These are phyloP conservation scores for Embiotoca jacksoni DNA, from an alignment of 2,113 vertebrate genomes.

Conservation along the genomic window DNA sequence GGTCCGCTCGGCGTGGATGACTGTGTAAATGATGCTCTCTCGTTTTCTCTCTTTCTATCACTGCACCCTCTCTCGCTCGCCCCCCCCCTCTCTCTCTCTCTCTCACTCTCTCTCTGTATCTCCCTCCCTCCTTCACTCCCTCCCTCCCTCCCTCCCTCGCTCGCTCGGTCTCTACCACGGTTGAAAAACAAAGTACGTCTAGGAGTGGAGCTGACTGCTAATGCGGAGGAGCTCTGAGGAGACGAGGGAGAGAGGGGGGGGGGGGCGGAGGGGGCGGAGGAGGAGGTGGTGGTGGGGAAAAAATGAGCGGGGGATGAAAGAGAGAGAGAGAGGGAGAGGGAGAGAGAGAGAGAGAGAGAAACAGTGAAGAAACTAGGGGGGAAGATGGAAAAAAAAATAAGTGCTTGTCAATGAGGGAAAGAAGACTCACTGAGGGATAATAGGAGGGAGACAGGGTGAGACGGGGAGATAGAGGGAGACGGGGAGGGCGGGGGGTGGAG, in stretches of 20 bases:
- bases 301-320: conserved; percentile 69
- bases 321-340: conserved; percentile 14
- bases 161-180: conserved; percentile 67
- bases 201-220: conserved; percentile 83
- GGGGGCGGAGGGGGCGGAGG: not conserved
- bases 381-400: conserved; percentile 53
- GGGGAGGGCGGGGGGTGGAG: not conserved
- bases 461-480: not conserved
- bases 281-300: not conserved
- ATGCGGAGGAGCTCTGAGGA: conserved; percentile 76
- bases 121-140: conserved; percentile 51
- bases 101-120: conserved; percentile 38
- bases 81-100: conserved; percentile 35
- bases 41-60: conserved; percentile 47
- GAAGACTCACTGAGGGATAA: conserved; percentile 46
- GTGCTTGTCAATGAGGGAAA: conserved; percentile 57
- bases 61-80: conserved; percentile 33
- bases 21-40: conserved; percentile 78
- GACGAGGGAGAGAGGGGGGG: conserved; percentile 38
- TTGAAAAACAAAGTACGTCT: conserved; percentile 83
- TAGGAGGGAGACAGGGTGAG: conserved; percentile 39
- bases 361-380: conserved; percentile 35
- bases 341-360: not conserved
- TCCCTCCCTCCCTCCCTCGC: conserved; percentile 35
- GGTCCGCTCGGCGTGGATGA: conserved; percentile 57